Evolutionary conservation across 2,797 vertebrate species (phyloP), one percentile per base, ranked within the genome.

Genomic region (Sciaenops ocellatus): DNA sequence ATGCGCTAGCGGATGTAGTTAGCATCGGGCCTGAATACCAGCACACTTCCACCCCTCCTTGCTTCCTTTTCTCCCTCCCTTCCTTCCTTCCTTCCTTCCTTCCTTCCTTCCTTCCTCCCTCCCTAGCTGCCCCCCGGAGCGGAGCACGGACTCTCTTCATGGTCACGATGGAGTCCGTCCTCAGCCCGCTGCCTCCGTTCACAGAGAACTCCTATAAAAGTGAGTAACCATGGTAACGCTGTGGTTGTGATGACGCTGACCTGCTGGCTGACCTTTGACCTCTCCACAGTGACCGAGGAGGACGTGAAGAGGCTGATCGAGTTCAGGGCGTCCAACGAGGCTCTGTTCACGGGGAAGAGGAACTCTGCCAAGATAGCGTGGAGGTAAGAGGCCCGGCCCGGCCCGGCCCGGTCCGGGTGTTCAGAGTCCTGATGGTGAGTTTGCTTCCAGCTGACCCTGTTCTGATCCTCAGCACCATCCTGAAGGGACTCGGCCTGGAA

Each of bases 341-440:
- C 90, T 77, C 86, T 95, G 77, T 95, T 95, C 83, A 95, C 94
- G 0, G 94, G 94, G 51, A 94, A 93, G 59, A 92, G 93, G 22
- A 95, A 95, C 80, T 94, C 94, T 3, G 94, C 93, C 12, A 95
- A 94, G 80, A 91, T 94, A n/a, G 93, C 94, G 0, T 95, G 94
- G 94, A 94, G 94, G 94, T 95, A 87, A 0, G 89, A 28, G 28
- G 26, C 1, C 28, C 30, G 1, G 30, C 5, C 30, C 30, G 1
- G 30, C 5, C 30, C 30, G 30, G 30, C 1, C 30, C 30, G 6
- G 30, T 1, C 30, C 30, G 0, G 30, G 30, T 34, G 30, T 34
- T 34, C 30, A 34, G 4, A 16, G 46, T 6, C 42, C 4, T 24
- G 11, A 10, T 5, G 5, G 3, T 4, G 12, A 1, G 1, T 13